Percentiles rank a stretch among this genome's conserved stretches.
phyloP scores from a whole-genome alignment of 92 coral and sea anemone genomes.

The Porites divaricata region DNA sequence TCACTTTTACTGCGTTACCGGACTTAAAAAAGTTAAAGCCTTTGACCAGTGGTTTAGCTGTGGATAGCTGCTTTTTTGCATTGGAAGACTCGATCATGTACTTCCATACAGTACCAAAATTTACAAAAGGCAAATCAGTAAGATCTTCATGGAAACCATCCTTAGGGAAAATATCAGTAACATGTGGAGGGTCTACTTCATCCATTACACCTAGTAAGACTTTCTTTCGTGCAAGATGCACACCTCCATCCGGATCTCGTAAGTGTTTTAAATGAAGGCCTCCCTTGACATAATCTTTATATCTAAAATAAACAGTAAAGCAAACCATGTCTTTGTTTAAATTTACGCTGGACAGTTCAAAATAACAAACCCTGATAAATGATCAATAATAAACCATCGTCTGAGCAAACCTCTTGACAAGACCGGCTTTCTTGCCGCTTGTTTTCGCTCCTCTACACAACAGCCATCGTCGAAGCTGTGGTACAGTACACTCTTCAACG shows the following conservation, averaged over 20 bases:
- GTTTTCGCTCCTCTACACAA: too few species aligned
- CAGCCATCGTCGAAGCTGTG: too few species aligned
- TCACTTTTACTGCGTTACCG: conserved; percentile 35
- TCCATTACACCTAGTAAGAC: conserved; percentile 57
- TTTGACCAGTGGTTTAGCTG: conserved; percentile 65
- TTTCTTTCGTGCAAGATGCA: conserved; percentile 45
- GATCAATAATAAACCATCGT: too few species aligned
- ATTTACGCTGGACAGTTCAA: background rate
- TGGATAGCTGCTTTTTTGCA: conserved; percentile 57
- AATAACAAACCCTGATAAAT: too few species aligned
- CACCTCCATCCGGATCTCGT: conserved; percentile 66
- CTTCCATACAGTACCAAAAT: conserved; percentile 39
- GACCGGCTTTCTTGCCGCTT: too few species aligned
- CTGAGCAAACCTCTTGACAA: too few species aligned
- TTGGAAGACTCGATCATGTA: conserved; percentile 61
- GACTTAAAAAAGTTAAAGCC: conserved; percentile 65
- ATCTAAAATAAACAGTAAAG: background rate
- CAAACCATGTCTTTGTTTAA: background rate
- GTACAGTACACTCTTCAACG: too few species aligned
- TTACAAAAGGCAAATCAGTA: too few species aligned
- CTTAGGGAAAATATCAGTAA: conserved; percentile 16
- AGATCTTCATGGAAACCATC: too few species aligned
- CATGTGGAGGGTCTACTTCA: conserved; percentile 24
- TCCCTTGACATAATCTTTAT: conserved; percentile 43
- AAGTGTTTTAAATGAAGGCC: conserved; percentile 47